Conservation (phyloP, 2,113 vertebrate species). For the Ancistrus triradiatus region DNA sequence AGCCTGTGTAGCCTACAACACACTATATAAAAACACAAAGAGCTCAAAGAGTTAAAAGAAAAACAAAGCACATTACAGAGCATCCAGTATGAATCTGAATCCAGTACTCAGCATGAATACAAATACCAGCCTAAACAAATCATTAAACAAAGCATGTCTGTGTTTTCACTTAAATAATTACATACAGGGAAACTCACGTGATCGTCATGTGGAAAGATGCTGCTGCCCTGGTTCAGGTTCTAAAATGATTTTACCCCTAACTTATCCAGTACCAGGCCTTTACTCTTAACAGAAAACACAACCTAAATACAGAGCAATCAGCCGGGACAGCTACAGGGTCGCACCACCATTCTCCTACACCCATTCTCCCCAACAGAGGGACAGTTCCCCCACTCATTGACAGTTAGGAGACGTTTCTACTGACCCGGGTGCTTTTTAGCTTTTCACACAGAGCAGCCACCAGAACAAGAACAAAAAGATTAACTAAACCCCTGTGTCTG, state of each 20-base stretch:
- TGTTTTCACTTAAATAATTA: too few relatives aligned
- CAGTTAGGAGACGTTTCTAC: conserved; percentile 66
- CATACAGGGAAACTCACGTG: conserved; percentile 55
- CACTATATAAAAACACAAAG: too few relatives aligned
- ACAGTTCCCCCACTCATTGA: conserved; percentile 38
- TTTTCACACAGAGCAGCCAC: conserved; percentile 37
- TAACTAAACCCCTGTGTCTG: conserved; percentile 23
- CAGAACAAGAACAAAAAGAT: conserved; percentile 32
- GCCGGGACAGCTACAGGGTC: conserved; percentile 3
- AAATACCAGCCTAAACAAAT: too few relatives aligned
- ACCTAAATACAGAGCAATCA: conserved; percentile 7
- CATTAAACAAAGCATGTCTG: too few relatives aligned
- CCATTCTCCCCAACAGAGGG: conserved; percentile 33
- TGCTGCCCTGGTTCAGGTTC: conserved; percentile 3
- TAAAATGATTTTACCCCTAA: conserved; percentile 1
- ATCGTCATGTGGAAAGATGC: conserved; percentile 56
- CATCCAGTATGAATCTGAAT: too few relatives aligned
- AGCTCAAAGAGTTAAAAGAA: too few relatives aligned
- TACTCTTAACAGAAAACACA: conserved; percentile 23
- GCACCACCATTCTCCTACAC: conserved; percentile 35
- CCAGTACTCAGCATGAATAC: too few relatives aligned
- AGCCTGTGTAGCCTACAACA: too few relatives aligned
- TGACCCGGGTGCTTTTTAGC: conserved; percentile 61
- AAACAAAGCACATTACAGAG: too few relatives aligned
- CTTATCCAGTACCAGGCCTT: conserved; percentile 15